Percentiles rank a stretch among this genome's conserved stretches.
phyloP scores from a whole-genome alignment of 2,113 vertebrate genomes.

The Hoplias malabaricus region DNA sequence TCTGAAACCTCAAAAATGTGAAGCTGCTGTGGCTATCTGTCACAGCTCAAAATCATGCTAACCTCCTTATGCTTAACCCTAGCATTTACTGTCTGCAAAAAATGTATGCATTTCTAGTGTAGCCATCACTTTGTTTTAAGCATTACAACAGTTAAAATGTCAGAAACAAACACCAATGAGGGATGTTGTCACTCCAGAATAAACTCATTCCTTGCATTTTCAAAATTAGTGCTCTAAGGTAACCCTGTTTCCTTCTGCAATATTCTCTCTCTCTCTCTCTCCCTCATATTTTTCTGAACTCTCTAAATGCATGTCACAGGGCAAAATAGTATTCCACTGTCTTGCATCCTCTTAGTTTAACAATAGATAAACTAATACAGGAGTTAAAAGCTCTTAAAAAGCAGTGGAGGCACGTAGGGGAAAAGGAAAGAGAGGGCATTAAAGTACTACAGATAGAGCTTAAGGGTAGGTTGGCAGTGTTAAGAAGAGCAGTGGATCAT shows the following conservation, averaged over 20 bases:
- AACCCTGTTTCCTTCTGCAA: neutral
- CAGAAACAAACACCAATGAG: neutral
- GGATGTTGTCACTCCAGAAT: neutral
- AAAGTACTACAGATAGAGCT: too few species aligned
- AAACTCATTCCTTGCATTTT: neutral
- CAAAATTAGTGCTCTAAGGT: neutral
- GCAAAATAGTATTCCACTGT: too few species aligned
- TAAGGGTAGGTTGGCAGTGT: too few species aligned
- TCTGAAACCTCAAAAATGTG: constrained; percentile 43
- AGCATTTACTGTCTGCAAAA: constrained; percentile 5
- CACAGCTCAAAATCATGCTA: neutral
- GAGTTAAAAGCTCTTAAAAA: too few species aligned
- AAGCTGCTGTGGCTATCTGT: constrained; percentile 23
- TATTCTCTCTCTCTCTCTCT: neutral
- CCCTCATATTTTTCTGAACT: neutral
- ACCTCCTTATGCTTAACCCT: constrained; percentile 16
- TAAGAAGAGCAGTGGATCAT: too few species aligned
- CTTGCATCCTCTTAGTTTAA: too few species aligned
- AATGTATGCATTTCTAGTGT: neutral
- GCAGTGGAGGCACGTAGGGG: too few species aligned
- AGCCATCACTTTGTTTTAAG: neutral
- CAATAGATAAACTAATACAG: too few species aligned
- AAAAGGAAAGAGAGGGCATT: too few species aligned
- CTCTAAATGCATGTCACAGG: neutral
- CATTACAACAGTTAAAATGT: neutral